Evolutionary conservation across 1,140 invertebrate genomes (phyloP).

Genomic region (Dysdera silvatica): DNA sequence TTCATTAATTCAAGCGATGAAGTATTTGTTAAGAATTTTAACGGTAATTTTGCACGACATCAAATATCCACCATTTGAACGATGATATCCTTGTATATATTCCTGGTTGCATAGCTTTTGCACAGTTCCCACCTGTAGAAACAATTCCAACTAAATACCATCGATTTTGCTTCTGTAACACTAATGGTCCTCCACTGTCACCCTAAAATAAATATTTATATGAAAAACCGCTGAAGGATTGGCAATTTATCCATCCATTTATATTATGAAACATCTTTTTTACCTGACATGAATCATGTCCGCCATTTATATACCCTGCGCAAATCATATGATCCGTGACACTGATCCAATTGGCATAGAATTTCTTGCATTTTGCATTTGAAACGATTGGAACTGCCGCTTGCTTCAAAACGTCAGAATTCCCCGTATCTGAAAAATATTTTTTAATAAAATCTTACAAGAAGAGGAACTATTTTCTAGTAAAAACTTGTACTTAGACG

Average conservation of each 20-base stretch:
- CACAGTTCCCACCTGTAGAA: conserved; percentile 62
- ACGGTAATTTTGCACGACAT: too few relatives aligned
- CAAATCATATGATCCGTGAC: conserved; percentile 11
- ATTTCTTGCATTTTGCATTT: neutral
- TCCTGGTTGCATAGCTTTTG: conserved; percentile 13
- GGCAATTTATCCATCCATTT: neutral
- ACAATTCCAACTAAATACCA: conserved; percentile 83
- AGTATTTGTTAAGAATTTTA: too few relatives aligned
- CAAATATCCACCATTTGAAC: conserved; percentile 35
- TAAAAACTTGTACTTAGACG: neutral
- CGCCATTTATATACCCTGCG: conserved; percentile 12
- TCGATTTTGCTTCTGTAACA: conserved; percentile 64
- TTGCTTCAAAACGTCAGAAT: conserved; percentile 18
- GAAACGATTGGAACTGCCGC: conserved; percentile 9
- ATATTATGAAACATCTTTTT: neutral
- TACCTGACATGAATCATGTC: conserved; percentile 24
- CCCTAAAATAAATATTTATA: conserved; percentile 51
- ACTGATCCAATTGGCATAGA: neutral
- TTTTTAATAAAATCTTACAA: neutral
- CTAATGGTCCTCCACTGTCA: conserved; percentile 72
- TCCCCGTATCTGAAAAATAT: conserved; percentile 6
- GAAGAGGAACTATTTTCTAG: neutral
- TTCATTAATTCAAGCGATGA: too few relatives aligned
- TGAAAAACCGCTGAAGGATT: neutral
- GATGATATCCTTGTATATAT: conserved; percentile 32